phyloP scores from a whole-genome alignment of 2,797 vertebrate genomes.

The Dryobates pubescens region DNA sequence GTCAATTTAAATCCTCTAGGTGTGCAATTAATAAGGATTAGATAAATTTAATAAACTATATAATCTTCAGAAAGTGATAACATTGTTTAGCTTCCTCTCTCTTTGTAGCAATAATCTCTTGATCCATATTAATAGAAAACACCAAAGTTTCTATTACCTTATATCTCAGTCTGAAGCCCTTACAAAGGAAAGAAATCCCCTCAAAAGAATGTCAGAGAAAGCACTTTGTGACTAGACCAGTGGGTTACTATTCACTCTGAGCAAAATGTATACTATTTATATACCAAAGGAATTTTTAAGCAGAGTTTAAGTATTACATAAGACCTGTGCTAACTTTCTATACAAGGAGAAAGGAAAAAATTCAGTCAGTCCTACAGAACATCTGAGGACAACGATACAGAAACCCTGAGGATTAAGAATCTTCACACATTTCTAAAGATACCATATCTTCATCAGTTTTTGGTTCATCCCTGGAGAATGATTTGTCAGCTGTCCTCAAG shows the following conservation, averaged over 20 bases:
- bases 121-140: constrained; percentile 44
- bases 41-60: constrained; percentile 62
- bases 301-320: not conserved
- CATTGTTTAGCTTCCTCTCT: constrained; percentile 39
- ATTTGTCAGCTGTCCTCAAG: not conserved
- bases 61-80: constrained; percentile 58
- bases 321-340: not conserved
- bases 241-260: not conserved
- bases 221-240: not conserved
- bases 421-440: not conserved
- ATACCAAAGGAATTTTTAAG: not conserved
- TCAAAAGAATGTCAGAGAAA: not conserved
- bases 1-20: constrained; percentile 47
- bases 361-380: not conserved
- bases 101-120: constrained; percentile 45
- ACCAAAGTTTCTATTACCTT: constrained; percentile 6
- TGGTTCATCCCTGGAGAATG: not conserved
- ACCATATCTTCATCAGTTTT: not conserved
- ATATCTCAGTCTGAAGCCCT: not conserved
- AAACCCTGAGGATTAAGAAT: not conserved
- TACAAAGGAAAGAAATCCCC: not conserved
- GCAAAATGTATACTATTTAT: not conserved
- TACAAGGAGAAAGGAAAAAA: not conserved
- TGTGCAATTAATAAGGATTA: constrained; percentile 65
- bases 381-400: not conserved